Base-by-base conservation (phyloP, 2,888 invertebrate genomes). In the Torymus aiolomorphi region DNA sequence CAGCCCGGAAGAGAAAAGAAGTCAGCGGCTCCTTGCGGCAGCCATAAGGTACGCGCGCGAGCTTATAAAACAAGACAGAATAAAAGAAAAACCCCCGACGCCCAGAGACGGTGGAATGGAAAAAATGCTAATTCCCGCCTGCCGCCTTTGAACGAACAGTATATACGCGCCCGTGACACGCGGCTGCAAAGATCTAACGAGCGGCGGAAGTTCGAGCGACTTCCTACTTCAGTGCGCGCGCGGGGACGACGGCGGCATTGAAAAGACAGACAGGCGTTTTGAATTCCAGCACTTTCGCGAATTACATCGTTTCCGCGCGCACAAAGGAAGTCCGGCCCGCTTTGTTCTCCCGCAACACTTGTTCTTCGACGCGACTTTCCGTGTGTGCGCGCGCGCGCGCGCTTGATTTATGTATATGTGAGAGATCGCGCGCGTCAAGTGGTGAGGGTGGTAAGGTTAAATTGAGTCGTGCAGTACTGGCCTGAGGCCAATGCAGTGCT, bases 261-360 rank as follows among this genome's bases (percentile, higher is more conserved):
- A 49, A 49, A 49, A 18, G 65, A 8, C 5, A 14, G 4, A 2
- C 49, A 16, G 65, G 61, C 73, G 69, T 80, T 80, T 80, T 80
- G 80, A 77, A 78, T 80, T 80, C 75, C 77, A 80, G 75, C 78
- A 76, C 80, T 80, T 80, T 80, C 71, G 61, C 80, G 78, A 77
- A 78, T 80, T 78, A 75, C 80, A 74, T 75, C 78, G 72, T 62
- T 75, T 77, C 71, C 77, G 69, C 3, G 42, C 42, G 42, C 14
- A 71, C 80, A 75, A 78, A 80, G 78, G 70, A 65, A 70, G 61
- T 59, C 5, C 42, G 24, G 42, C 8, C 8, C 42, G 75, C 75
- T 79, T 79, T 79, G 79, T 79, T 71, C 79, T 62, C 59, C 62
- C 24, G 56, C 49, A 52, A 62, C 63, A 31, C 73, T 69, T 63